Percentiles rank a stretch among this genome's conserved stretches.
These are phyloP conservation scores for Carassius gibelio DNA, from an alignment of 2,113 vertebrate species.

Conservation along the genomic window DNA sequence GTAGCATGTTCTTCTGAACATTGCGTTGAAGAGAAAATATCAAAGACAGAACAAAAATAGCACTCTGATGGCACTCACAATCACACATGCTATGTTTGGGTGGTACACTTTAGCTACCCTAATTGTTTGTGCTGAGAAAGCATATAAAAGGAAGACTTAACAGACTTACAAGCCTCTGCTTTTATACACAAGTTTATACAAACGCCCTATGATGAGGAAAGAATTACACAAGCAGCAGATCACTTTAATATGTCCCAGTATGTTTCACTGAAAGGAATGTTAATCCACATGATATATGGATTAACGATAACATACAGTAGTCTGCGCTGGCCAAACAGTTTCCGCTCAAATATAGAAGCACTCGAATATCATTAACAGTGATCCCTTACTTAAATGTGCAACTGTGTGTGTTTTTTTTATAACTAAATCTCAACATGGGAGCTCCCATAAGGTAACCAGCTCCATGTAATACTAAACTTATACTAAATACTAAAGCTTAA, in stretches of 20 bases:
- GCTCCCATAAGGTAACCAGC: background rate
- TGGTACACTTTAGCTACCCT: background rate
- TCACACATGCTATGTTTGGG: conserved; percentile 23
- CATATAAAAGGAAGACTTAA: background rate
- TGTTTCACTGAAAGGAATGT: conserved; percentile 6
- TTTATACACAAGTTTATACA: background rate
- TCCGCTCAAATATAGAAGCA: background rate
- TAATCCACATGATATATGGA: conserved; percentile 7
- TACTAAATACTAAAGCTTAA: background rate
- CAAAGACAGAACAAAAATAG: conserved; percentile 19
- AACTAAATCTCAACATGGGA: background rate
- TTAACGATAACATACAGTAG: background rate
- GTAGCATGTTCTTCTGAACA: background rate
- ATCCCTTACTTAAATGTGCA: background rate
- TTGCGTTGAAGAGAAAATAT: too few relatives aligned
- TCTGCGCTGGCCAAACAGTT: background rate
- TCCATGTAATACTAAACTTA: background rate
- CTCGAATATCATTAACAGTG: background rate
- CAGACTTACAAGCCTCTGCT: too few relatives aligned
- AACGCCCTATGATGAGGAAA: background rate
- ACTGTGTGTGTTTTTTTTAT: too few relatives aligned
- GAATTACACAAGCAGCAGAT: background rate
- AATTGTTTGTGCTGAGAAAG: conserved; percentile 24
- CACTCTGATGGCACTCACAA: conserved; percentile 12
- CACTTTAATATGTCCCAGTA: background rate